Conservation (phyloP, 2,888 invertebrate species). For the Pachliopta kotzebuea region DNA sequence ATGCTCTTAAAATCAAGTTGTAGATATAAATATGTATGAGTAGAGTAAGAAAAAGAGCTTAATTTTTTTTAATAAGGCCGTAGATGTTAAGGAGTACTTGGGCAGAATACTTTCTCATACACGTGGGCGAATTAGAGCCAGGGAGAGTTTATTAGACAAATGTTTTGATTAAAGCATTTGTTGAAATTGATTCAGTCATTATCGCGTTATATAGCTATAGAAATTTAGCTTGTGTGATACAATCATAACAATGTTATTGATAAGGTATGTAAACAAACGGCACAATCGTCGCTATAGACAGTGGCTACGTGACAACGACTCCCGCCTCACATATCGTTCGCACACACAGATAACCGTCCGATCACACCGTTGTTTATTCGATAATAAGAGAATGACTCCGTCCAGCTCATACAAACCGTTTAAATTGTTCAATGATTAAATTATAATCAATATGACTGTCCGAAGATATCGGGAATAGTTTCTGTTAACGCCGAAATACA, state of each 20-base stretch:
- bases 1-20: too few species aligned
- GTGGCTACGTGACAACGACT: constrained; percentile 71
- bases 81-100: too few species aligned
- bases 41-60: too few species aligned
- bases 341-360: constrained; percentile 58
- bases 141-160: too few species aligned
- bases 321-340: constrained; percentile 43
- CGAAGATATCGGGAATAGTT: background rate
- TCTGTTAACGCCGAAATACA: too few species aligned
- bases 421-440: constrained; percentile 22
- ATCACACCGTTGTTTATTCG: constrained; percentile 49
- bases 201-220: background rate
- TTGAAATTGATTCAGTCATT: too few species aligned
- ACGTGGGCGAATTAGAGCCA: too few species aligned
- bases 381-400: constrained; percentile 42
- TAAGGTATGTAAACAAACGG: constrained; percentile 65
- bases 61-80: too few species aligned
- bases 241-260: constrained; percentile 59
- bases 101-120: too few species aligned
- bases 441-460: constrained; percentile 13
- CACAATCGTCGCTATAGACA: constrained; percentile 49
- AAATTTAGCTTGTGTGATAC: constrained; percentile 43
- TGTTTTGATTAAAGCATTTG: too few species aligned
- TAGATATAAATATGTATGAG: too few species aligned
- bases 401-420: constrained; percentile 15